Percentiles rank a stretch among this genome's conserved stretches.
Evolutionary conservation across 1,140 invertebrate genomes (phyloP).

Genomic region (Pinna nobilis): DNA sequence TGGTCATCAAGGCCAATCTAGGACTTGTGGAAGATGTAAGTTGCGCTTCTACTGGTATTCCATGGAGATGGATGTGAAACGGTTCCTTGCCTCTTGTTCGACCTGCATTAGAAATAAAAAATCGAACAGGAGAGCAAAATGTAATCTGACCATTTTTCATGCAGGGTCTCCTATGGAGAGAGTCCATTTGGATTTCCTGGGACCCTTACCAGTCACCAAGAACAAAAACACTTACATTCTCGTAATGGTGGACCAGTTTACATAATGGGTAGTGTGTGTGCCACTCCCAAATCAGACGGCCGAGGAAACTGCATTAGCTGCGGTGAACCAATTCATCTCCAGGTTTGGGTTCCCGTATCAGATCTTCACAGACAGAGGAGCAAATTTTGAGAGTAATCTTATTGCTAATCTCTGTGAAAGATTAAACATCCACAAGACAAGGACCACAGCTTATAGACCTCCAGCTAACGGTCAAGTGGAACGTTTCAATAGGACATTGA

Average conservation of each 20-base stretch:
- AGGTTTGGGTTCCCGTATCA: slow-evolving; percentile 31
- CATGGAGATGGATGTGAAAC: slow-evolving; percentile 1
- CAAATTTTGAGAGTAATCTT: slow-evolving; percentile 27
- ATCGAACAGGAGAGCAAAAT: slow-evolving; percentile 1
- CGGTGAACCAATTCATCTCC: slow-evolving; percentile 22
- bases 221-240: slow-evolving; percentile 22
- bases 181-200: slow-evolving; percentile 18
- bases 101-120: slow-evolving; percentile 7
- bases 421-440: slow-evolving; percentile 28
- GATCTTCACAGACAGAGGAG: slow-evolving; percentile 31
- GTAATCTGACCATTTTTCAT: not conserved
- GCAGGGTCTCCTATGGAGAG: slow-evolving; percentile 8
- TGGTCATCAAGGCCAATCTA: slow-evolving; percentile 24
- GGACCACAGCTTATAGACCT: slow-evolving; percentile 34
- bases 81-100: not conserved
- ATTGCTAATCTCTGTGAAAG: slow-evolving; percentile 25
- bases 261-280: slow-evolving; percentile 17
- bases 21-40: slow-evolving; percentile 24
- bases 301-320: not conserved
- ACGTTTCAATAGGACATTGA: slow-evolving; percentile 27
- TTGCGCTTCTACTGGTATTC: slow-evolving; percentile 12
- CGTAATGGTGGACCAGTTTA: slow-evolving; percentile 27
- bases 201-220: not conserved
- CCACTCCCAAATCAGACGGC: slow-evolving; percentile 20
- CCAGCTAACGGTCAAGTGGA: slow-evolving; percentile 37